Evolutionary conservation across 2,113 vertebrate species (phyloP), one percentile per base, ranked within the genome.

Genomic region (Pelecanus crispus): DNA sequence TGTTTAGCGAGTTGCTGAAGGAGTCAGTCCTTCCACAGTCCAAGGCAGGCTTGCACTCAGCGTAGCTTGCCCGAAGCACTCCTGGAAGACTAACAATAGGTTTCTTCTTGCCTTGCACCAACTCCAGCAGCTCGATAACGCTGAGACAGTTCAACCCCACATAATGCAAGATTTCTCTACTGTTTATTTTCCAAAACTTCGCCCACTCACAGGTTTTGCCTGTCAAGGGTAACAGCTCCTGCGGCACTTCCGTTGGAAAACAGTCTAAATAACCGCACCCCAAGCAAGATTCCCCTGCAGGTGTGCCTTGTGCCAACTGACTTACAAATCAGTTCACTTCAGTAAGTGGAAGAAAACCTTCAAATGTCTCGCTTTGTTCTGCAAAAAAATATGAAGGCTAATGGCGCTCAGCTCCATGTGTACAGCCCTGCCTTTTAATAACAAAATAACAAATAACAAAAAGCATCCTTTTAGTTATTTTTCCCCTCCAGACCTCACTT

Each of bases 391-490:
- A 28, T 0, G 10, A 38, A 72, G 10, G 15, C 26, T 80, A 79
- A 61, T 2, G 18, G 16, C 42, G 34, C 44, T 63, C 52, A 79
- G 56, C 16, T 67, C 20, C 29, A 5, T 0, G 0, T 18, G 18
- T 65, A 47, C 52, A 86, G 19, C 14, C 22, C 56, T 82, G 61
- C 32, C 44, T 75, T 88, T 40, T n/a, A n/a, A n/a, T n/a, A n/a
- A n/a, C n/a, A n/a, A n/a, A n/a, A n/a, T n/a, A n/a, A n/a, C n/a
- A n/a, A n/a, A n/a, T n/a, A n/a, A n/a, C n/a, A n/a, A n/a, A n/a
- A n/a, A 92, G 38, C n/a, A 62, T 25, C 19, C 28, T 25, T 90
- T 36, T 11, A 73, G 49, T 38, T 55, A 38, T 29, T 82, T 75
- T 75, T 72, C 62, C 31, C 26, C 55, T 66, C 53, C n/a, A 36